Evolutionary conservation across 2,888 invertebrate species (phyloP), one percentile per base, ranked within the genome.

Genomic region (Dicyrtomina minuta): DNA sequence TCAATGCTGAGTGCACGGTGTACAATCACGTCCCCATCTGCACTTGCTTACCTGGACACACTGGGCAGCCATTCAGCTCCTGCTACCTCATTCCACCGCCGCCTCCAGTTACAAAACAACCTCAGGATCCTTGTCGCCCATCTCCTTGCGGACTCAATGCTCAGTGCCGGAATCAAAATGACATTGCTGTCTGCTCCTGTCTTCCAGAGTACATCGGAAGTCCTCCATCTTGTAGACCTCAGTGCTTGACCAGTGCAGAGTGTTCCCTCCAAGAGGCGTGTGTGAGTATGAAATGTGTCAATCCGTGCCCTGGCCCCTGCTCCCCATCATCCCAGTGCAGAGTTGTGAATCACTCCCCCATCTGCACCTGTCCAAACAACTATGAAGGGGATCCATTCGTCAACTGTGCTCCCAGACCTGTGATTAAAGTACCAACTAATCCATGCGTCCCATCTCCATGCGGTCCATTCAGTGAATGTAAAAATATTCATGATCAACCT

Each of bases 321-420:
- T 91, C 92, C 64, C 83, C 86, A 66, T 88, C 90, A 80, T 90
- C 92, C 46, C 84, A 87, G 79, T 92, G 92, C 80, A 88, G 88
- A 84, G 90, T 90, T 62, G 87, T 90, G 59, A 89, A 89, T 80
- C 92, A 92, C 81, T 90, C 89, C 80, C 91, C 90, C 3, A 87
- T 90, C 78, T 93, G 92, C 81, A 86, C 87, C 65, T 93, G 93
- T 41, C 65, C 70, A n/a, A 26, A n/a, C n/a, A 61, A 41, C 41
- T 68, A 61, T 22, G 62, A 68, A 26, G 68, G 89, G 70, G 88
- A 88, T 84, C 88, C 88, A 26, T 88, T 88, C 79, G 85, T 85
- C 58, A 84, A 86, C 79, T 88, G 88, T 71, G 49, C 17, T 12
- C 58, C 56, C n/a, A 70, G 59, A 33, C 24, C 53, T 12, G 39